A percentile compares a stretch with the other conserved stretches of the same genome.
Evolutionary conservation across 2,888 invertebrate species (phyloP).

Genomic region (Trachelus stipa): DNA sequence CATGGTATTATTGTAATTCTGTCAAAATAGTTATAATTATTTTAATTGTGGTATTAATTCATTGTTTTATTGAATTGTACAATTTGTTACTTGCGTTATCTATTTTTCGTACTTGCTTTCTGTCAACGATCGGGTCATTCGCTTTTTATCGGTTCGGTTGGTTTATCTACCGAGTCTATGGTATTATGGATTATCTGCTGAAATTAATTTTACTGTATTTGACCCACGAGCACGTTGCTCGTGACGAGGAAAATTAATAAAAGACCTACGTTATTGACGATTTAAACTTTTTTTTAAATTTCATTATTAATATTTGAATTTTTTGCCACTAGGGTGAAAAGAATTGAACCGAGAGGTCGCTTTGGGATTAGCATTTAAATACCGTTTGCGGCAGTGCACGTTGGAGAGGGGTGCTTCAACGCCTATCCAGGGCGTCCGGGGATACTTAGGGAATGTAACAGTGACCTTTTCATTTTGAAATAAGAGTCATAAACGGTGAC

Average conservation of each 20-base stretch:
- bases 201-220: too few relatives aligned
- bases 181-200: too few relatives aligned
- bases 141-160: too few relatives aligned
- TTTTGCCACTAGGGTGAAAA: not conserved
- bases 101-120: too few relatives aligned
- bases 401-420: not conserved
- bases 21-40: not conserved
- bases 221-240: too few relatives aligned
- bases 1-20: not conserved
- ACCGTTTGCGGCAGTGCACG: slow-evolving; percentile 14
- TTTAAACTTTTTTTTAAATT: not conserved
- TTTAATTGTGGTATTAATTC: not conserved
- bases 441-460: not conserved
- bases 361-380: slow-evolving; percentile 40
- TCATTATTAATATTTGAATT: not conserved
- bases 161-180: too few relatives aligned
- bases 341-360: not conserved
- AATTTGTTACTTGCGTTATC: not conserved
- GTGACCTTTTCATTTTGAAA: not conserved
- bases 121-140: too few relatives aligned
- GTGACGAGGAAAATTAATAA: too few relatives aligned
- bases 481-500: not conserved
- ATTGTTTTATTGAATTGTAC: not conserved
- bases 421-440: not conserved
- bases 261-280: not conserved